Evolutionary conservation across 1,140 invertebrate genomes (phyloP).

Genomic region (Choristoneura fumiferana): DNA sequence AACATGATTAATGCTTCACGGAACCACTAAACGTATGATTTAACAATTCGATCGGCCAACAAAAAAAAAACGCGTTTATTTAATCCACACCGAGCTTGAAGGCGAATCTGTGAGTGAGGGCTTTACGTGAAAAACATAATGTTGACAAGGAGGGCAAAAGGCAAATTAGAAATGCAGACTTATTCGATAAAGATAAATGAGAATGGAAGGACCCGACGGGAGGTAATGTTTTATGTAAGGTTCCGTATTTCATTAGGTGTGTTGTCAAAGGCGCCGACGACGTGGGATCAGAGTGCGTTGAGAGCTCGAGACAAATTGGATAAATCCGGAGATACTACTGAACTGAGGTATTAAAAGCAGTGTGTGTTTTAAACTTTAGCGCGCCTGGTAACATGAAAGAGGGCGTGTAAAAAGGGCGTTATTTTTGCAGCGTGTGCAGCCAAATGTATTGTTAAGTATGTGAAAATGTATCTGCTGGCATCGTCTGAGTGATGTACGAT

Average conservation of each 20-base stretch:
- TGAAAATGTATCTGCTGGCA: conserved; percentile 7
- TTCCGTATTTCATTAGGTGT: conserved; percentile 21
- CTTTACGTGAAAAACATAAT: conserved; percentile 26
- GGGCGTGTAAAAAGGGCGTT: not conserved
- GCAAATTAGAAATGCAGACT: conserved; percentile 47
- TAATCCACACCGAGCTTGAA: conserved; percentile 24
- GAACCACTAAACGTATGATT: conserved; percentile 48
- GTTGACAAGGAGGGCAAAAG: conserved; percentile 30
- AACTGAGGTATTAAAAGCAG: not conserved
- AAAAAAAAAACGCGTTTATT: conserved; percentile 35
- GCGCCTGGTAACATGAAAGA: no score
- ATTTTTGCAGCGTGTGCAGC: conserved; percentile 7
- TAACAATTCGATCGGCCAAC: conserved; percentile 31
- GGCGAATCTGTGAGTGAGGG: conserved; percentile 22
- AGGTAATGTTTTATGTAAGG: conserved; percentile 67
- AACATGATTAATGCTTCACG: conserved; percentile 62
- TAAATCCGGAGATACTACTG: conserved; percentile 10
- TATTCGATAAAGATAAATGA: conserved; percentile 60
- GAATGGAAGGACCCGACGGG: conserved; percentile 58
- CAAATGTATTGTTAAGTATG: conserved; percentile 16
- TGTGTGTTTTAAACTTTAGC: no score
- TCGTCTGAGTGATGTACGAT: conserved; percentile 17
- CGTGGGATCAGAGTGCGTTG: conserved; percentile 14
- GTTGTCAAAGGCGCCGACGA: conserved; percentile 9
- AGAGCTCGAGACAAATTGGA: conserved; percentile 11